These are phyloP conservation scores for Trissolcus japonicus DNA, from an alignment of 2,888 invertebrate species.

Conservation along the genomic window DNA sequence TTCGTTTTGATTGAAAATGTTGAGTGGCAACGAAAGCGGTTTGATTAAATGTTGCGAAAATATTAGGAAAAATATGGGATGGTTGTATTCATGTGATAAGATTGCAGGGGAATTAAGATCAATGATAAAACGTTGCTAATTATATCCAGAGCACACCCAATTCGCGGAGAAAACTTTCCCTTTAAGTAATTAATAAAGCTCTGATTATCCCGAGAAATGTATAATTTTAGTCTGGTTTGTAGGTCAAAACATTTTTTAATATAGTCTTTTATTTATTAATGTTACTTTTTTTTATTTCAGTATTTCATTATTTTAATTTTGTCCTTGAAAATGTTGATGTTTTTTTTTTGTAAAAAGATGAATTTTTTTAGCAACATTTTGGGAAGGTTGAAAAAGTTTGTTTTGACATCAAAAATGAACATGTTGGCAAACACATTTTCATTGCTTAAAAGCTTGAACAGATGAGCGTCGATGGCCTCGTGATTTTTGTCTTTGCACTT, in stretches of 20 bases:
- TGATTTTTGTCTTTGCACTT: conserved; percentile 8
- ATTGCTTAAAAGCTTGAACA: conserved; percentile 2
- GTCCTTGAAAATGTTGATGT: not conserved
- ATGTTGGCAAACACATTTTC: not conserved
- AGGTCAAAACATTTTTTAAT: not conserved
- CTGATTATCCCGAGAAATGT: conserved; percentile 8
- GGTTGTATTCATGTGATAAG: conserved; percentile 9
- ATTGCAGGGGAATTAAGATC: conserved; percentile 13
- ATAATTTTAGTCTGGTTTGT: conserved; percentile 5
- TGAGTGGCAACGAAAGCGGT: too few species aligned
- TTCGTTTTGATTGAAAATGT: too few species aligned
- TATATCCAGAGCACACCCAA: conserved; percentile 9
- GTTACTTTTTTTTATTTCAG: not conserved
- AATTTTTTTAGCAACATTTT: too few species aligned
- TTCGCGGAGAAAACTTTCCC: conserved; percentile 9
- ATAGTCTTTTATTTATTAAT: not conserved
- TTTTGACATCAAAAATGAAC: too few species aligned
- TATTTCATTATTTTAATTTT: not conserved
- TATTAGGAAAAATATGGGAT: not conserved
- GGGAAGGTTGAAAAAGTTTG: not conserved
- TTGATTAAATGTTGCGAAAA: too few species aligned
- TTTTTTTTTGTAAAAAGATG: too few species aligned
- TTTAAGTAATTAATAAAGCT: conserved; percentile 27
- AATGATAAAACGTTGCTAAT: conserved; percentile 20
- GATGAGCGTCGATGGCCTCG: conserved; percentile 2